Evolutionary conservation across 35 echinoderm and acorn worm species (phyloP).

Genomic region (Heliocidaris erythrogramma): DNA sequence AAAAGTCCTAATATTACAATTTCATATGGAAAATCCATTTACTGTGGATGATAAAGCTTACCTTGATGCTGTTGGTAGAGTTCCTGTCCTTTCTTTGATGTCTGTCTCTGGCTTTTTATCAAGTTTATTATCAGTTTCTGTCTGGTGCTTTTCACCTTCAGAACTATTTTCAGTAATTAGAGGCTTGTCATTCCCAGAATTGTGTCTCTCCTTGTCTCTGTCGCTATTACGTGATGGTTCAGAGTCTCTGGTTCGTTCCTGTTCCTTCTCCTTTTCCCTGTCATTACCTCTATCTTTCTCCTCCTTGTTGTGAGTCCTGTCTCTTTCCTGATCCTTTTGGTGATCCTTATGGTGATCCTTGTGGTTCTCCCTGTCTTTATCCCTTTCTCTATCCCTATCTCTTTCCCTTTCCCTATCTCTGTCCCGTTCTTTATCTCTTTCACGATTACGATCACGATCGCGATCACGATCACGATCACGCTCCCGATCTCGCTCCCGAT

Average conservation of each 20-base stretch:
- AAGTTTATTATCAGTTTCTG: not conserved
- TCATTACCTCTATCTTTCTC: not conserved
- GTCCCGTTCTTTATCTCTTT: not conserved
- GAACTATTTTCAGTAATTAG: not conserved
- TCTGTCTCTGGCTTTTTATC: not conserved
- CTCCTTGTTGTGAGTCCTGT: not conserved
- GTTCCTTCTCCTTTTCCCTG: not conserved
- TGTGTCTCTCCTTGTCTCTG: not conserved
- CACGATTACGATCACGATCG: not conserved
- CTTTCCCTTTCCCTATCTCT: not conserved
- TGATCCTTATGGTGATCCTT: not conserved
- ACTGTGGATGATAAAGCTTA: not conserved
- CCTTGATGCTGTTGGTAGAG: constrained; percentile 8
- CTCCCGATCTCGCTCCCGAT: not conserved
- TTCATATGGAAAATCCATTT: too few species aligned
- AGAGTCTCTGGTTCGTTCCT: not conserved
- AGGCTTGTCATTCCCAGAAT: not conserved
- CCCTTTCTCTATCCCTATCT: not conserved
- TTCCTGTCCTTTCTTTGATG: not conserved
- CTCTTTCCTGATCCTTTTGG: not conserved
- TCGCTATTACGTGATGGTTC: not conserved
- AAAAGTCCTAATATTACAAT: too few species aligned
- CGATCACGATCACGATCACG: not conserved
- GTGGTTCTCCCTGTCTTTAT: not conserved
- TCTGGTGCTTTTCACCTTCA: not conserved